phyloP scores from a whole-genome alignment of 1,140 invertebrate genomes.

The Cydia fagiglandana region DNA sequence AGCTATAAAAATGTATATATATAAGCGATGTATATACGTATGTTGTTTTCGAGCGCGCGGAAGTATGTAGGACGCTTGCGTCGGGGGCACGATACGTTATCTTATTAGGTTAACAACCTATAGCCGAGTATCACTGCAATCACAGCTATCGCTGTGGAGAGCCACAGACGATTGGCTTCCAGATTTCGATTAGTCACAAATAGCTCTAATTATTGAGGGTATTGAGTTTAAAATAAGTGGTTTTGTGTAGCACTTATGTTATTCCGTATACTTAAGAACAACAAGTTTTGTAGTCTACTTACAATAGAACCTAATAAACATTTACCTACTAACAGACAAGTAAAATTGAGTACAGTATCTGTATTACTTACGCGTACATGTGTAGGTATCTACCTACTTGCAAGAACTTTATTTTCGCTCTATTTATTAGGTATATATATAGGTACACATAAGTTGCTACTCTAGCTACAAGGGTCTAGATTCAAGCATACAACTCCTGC shows the following conservation, averaged over 20 bases:
- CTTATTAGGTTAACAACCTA: slow-evolving; percentile 75
- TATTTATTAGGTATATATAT: too few relatives aligned
- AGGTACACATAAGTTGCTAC: too few relatives aligned
- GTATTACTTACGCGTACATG: too few relatives aligned
- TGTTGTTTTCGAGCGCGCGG: slow-evolving; percentile 45
- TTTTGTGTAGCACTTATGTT: neutral
- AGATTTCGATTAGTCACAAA: slow-evolving; percentile 6
- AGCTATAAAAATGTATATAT: neutral
- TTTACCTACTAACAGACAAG: neutral
- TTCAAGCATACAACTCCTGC: too few relatives aligned
- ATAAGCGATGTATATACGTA: neutral
- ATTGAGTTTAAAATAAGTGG: neutral
- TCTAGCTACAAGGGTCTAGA: too few relatives aligned
- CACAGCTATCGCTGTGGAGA: slow-evolving; percentile 51
- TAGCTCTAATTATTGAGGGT: neutral
- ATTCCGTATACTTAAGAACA: neutral
- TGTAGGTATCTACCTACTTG: too few relatives aligned
- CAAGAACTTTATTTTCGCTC: too few relatives aligned
- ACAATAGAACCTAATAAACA: neutral
- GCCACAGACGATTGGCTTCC: neutral
- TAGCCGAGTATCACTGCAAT: slow-evolving; percentile 59
- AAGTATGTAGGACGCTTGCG: slow-evolving; percentile 69
- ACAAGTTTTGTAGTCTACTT: neutral
- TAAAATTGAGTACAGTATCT: neutral
- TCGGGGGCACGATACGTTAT: slow-evolving; percentile 62